Evolutionary conservation across 2,888 invertebrate genomes (phyloP).

Genomic region (Hydrotaea cyrtoneurina): DNA sequence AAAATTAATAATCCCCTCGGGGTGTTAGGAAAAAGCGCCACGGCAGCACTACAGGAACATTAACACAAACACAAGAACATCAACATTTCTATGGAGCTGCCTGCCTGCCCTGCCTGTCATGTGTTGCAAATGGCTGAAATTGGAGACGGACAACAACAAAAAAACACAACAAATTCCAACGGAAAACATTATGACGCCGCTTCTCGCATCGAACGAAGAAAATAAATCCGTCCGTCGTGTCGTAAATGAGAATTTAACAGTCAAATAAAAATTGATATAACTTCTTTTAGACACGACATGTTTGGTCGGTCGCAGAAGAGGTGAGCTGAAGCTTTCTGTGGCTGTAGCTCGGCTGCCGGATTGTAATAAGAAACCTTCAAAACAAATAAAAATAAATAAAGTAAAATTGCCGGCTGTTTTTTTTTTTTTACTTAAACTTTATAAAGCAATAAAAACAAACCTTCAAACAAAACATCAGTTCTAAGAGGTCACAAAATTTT

Average conservation of each 20-base stretch:
- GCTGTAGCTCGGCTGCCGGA: background rate
- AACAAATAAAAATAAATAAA: background rate
- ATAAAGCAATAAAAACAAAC: too few relatives aligned
- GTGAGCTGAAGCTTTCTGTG: background rate
- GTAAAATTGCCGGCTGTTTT: background rate
- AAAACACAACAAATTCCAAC: too few relatives aligned
- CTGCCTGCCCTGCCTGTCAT: background rate
- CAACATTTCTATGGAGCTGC: background rate
- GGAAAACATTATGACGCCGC: background rate
- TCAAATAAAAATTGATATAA: slow-evolving; percentile 3
- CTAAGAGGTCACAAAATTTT: too few relatives aligned
- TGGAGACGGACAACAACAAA: background rate
- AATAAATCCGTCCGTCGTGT: background rate
- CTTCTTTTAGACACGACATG: slow-evolving; percentile 20
- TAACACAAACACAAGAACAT: background rate
- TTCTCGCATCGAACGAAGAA: background rate
- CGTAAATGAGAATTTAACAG: slow-evolving; percentile 11
- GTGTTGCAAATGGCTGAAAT: background rate
- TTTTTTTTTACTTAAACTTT: too few relatives aligned
- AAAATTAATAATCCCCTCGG: slow-evolving; percentile 14
- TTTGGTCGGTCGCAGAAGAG: too few relatives aligned
- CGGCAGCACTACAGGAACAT: background rate
- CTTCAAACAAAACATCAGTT: too few relatives aligned
- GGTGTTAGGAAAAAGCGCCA: background rate
- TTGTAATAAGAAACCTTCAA: background rate